These are phyloP conservation scores for Ptychobarbus kaznakovi DNA, from an alignment of 2,797 vertebrate genomes.

Conservation along the genomic window DNA sequence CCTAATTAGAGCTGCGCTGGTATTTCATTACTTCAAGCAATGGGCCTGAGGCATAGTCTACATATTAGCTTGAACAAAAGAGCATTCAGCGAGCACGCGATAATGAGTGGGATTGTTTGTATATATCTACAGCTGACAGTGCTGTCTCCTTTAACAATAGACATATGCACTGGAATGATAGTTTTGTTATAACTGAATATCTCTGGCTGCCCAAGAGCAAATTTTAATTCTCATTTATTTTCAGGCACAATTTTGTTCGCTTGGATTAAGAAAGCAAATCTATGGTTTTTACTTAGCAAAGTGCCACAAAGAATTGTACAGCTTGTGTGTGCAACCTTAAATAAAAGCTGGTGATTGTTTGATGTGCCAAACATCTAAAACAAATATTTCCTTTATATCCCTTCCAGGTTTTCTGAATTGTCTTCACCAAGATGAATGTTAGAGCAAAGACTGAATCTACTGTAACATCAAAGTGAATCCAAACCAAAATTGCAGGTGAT, in stretches of 20 bases:
- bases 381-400: background rate
- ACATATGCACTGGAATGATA: constrained; percentile 36
- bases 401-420: constrained; percentile 29
- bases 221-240: constrained; percentile 17
- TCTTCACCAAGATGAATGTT: background rate
- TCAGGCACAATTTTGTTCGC: background rate
- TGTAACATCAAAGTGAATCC: constrained; percentile 23
- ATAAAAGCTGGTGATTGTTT: constrained; percentile 31
- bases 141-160: constrained; percentile 11
- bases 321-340: constrained; percentile 38
- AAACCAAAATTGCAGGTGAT: background rate
- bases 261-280: constrained; percentile 28
- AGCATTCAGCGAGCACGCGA: constrained; percentile 31
- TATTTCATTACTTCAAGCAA: constrained; percentile 53
- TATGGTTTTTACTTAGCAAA: constrained; percentile 6
- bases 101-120: constrained; percentile 33
- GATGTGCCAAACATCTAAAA: background rate
- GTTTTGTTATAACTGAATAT: constrained; percentile 35
- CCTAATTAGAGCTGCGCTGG: constrained; percentile 53
- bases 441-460: constrained; percentile 22
- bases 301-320: background rate
- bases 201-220: constrained; percentile 33
- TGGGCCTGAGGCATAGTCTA: constrained; percentile 43
- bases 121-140: constrained; percentile 16
- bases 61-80: constrained; percentile 53